phyloP scores from a whole-genome alignment of 2,113 vertebrate genomes.

The Oreamnos americanus region DNA sequence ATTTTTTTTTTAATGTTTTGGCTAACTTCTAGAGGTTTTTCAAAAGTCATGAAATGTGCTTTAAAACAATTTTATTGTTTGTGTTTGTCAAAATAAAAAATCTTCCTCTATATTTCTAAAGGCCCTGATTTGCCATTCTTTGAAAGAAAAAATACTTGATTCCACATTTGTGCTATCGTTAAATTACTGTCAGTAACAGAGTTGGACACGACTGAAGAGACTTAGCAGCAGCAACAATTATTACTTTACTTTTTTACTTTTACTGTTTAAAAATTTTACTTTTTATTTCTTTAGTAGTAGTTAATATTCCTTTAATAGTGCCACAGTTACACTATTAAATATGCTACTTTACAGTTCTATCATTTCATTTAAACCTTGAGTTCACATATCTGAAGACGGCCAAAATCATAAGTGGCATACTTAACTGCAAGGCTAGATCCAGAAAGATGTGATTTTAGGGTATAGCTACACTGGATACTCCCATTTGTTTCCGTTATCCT shows the following conservation, averaged over 20 bases:
- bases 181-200: not conserved
- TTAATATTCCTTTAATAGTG: not conserved
- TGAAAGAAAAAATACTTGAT: not conserved
- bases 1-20: not conserved
- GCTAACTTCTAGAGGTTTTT: not conserved
- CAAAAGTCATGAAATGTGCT: not conserved
- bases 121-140: not conserved
- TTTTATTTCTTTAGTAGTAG: not conserved
- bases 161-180: not conserved
- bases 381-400: not conserved
- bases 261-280: not conserved
- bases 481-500: not conserved
- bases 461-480: not conserved
- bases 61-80: slow-evolving; percentile 15
- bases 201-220: not conserved
- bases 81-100: not conserved
- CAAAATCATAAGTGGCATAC: not conserved
- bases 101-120: not conserved
- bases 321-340: not conserved
- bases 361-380: not conserved
- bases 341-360: not conserved
- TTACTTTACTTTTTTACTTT: not conserved
- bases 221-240: not conserved
- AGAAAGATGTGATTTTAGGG: not conserved
- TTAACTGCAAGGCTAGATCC: not conserved